Evolutionary conservation across 2,113 vertebrate species (phyloP), one percentile per base, ranked within the genome.

Genomic region (Micromys minutus): DNA sequence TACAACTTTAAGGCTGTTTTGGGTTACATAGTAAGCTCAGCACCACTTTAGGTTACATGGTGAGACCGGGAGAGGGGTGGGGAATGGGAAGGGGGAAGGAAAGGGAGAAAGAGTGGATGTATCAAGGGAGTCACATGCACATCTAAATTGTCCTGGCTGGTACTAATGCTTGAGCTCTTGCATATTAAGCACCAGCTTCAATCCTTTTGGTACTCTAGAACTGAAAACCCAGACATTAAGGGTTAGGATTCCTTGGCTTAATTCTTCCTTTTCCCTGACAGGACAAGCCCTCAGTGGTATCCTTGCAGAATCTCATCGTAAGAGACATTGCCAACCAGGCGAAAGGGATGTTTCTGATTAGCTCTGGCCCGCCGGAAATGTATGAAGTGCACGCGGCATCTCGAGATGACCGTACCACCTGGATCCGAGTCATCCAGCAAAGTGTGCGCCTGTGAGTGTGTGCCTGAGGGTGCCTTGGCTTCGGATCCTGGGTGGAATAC

Each of bases 281-380:
- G 99, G 99, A 99, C 97, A 99, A 99, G 81, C 98, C 99, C 0
- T 98, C 99, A 0, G 98, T 99, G 47, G 98, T 99, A 31, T 99
- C 99, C 5, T 98, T 99, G 93, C 99, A 99, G 97, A 99, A 99
- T 96, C 97, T 99, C 19, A 99, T 99, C 0, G 98, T 99, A 4
- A 97, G 99, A 59, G 99, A 99, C 91, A 99, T 99, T 11, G 99
- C 99, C 96, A 99, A 99, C 98, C 99, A 99, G 98, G 99, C 99
- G 94, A 98, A 99, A 94, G 99, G 99, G 19, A 98, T 99, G 98
- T 99, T 99, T 97, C 98, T 99, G 61, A 99, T 99, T 63, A 99
- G 98, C 0, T 99, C 98, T 0, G 98, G 98, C 0, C 99, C 99
- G 0, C 99, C 99, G 0, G 99, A 99, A 98, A 99, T 99, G 99